Evolutionary conservation across 2,888 invertebrate species (phyloP).

Genomic region (Cordilura impudica): DNA sequence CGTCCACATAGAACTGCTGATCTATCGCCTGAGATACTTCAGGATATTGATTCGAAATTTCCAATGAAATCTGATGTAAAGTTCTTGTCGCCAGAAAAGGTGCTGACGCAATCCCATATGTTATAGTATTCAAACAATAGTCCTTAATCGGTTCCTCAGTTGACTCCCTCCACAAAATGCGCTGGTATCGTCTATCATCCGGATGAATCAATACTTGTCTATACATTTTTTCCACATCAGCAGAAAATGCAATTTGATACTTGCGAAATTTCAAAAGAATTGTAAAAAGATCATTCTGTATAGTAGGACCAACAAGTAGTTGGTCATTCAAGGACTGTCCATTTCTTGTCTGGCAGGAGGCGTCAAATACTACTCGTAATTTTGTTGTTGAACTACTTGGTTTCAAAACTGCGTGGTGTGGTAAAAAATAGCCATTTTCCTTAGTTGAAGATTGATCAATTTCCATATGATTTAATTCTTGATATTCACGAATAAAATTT

Average conservation of each 20-base stretch:
- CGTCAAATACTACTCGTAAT: conserved; percentile 39
- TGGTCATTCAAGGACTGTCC: conserved; percentile 43
- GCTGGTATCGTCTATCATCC: conserved; percentile 29
- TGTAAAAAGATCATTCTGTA: conserved; percentile 39
- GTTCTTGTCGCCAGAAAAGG: conserved; percentile 33
- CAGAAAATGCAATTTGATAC: conserved; percentile 11
- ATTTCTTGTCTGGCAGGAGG: conserved; percentile 29
- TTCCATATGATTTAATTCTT: conserved; percentile 38
- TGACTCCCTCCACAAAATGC: conserved; percentile 40
- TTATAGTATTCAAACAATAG: conserved; percentile 40
- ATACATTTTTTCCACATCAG: conserved; percentile 45
- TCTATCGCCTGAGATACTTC: background rate
- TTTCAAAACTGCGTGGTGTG: conserved; percentile 50
- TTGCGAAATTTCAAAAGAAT: conserved; percentile 25
- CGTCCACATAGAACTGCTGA: conserved; percentile 3
- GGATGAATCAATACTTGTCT: conserved; percentile 28
- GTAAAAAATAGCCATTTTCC: conserved; percentile 26
- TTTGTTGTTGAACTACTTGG: conserved; percentile 44
- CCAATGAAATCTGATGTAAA: conserved; percentile 19
- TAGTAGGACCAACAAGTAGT: conserved; percentile 36
- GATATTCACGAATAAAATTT: conserved; percentile 22
- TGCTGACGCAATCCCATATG: conserved; percentile 29
- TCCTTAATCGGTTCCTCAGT: background rate
- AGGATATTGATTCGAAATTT: background rate
- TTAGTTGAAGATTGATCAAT: too few species aligned